A percentile compares a stretch with the other conserved stretches of the same genome.
Conservation (phyloP, 2,797 vertebrate species). For the Myripristis murdjan region DNA sequence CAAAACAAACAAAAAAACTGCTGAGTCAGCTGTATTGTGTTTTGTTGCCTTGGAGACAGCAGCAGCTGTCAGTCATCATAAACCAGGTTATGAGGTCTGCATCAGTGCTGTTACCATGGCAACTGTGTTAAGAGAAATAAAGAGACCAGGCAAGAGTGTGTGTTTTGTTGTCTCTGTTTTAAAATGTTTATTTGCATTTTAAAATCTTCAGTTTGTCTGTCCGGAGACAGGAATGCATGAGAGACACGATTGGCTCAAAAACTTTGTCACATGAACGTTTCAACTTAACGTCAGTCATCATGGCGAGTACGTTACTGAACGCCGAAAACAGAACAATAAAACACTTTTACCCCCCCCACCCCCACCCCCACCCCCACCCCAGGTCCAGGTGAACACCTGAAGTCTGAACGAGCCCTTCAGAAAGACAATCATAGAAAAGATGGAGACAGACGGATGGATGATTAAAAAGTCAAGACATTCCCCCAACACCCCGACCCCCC, state of each 20-base stretch:
- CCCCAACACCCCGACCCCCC: background rate
- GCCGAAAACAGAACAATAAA: slow-evolving; percentile 41
- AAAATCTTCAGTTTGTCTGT: slow-evolving; percentile 95
- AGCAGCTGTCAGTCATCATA: too few species aligned
- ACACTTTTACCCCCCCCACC: slow-evolving; percentile 11
- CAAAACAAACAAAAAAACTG: too few species aligned
- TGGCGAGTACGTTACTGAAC: slow-evolving; percentile 52
- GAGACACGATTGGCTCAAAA: slow-evolving; percentile 97
- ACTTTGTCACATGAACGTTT: slow-evolving; percentile 92
- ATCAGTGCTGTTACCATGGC: background rate
- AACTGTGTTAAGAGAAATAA: background rate
- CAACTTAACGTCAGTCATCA: slow-evolving; percentile 82
- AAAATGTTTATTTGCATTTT: slow-evolving; percentile 86
- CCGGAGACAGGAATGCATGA: slow-evolving; percentile 97
- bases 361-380: background rate
- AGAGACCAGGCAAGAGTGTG: background rate
- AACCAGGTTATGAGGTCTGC: background rate
- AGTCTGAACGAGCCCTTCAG: slow-evolving; percentile 67
- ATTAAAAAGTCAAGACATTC: slow-evolving; percentile 56
- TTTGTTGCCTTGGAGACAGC: too few species aligned
- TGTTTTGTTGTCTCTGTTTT: slow-evolving; percentile 52
- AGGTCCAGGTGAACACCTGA: slow-evolving; percentile 41
- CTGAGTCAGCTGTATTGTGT: too few species aligned
- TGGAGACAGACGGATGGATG: slow-evolving; percentile 33
- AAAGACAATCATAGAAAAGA: slow-evolving; percentile 57